phyloP scores from a whole-genome alignment of 2,888 invertebrate genomes.

The Noctua fimbriata region DNA sequence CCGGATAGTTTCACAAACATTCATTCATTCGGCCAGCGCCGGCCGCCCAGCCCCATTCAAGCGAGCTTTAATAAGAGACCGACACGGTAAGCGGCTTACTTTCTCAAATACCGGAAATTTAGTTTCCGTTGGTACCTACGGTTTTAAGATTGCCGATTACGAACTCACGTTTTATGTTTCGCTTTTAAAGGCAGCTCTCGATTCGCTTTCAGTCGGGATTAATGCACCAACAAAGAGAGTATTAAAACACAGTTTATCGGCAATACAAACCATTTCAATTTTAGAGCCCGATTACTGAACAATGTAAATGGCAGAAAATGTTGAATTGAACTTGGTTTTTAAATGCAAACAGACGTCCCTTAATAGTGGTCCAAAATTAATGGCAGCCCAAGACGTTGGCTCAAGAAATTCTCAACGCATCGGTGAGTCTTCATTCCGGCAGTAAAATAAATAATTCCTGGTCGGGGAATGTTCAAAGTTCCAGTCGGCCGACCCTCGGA shows the following conservation, averaged over 20 bases:
- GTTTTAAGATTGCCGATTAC: slow-evolving; percentile 73
- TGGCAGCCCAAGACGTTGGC: slow-evolving; percentile 50
- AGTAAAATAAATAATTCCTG: slow-evolving; percentile 69
- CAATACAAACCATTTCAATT: slow-evolving; percentile 44
- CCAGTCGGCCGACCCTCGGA: slow-evolving; percentile 52
- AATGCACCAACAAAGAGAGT: slow-evolving; percentile 46
- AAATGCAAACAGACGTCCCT: slow-evolving; percentile 26
- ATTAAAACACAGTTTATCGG: slow-evolving; percentile 55
- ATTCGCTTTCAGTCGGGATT: slow-evolving; percentile 49
- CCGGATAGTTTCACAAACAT: slow-evolving; percentile 74
- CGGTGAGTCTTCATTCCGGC: slow-evolving; percentile 60
- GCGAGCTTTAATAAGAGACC: slow-evolving; percentile 77
- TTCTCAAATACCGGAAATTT: slow-evolving; percentile 78
- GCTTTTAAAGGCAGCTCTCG: slow-evolving; percentile 36
- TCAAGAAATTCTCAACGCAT: slow-evolving; percentile 62
- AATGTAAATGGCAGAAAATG: slow-evolving; percentile 6
- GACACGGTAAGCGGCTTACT: slow-evolving; percentile 81
- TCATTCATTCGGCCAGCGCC: slow-evolving; percentile 73
- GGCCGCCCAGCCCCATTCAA: slow-evolving; percentile 72
- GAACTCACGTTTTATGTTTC: slow-evolving; percentile 56
- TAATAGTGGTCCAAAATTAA: slow-evolving; percentile 59
- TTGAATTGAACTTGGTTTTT: slow-evolving; percentile 28
- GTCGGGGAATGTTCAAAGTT: slow-evolving; percentile 67
- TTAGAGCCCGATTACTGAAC: slow-evolving; percentile 27
- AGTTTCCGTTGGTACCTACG: slow-evolving; percentile 69